Base-by-base conservation (phyloP, 2,888 invertebrate genomes). In the Apodemia zela region DNA sequence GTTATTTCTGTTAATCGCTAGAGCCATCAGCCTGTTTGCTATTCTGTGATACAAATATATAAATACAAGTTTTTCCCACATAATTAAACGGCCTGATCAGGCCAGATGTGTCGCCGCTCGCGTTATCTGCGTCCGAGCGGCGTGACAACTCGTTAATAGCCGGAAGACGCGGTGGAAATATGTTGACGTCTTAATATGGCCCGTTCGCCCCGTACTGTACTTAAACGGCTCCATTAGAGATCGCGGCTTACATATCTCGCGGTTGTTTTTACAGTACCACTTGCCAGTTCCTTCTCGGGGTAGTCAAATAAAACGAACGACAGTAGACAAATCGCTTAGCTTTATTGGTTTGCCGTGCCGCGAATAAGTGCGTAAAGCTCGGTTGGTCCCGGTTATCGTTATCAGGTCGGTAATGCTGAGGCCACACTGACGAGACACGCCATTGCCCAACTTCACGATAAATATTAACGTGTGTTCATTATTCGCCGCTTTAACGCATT, bases 161-260 rank as follows among this genome's bases (percentile, higher is more conserved):
- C 54, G 54, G 54, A 54, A 25, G 25, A 29, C 7, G 54, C 54
- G 54, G 29, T 54, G 29, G 25, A 54, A 54, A 54, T 54, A 54
- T 54, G 54, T 54, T 54, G 54, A 54, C 54, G 54, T 18, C 54
- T 54, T 54, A 54, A 54, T 54, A 54, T 54, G 54, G 54, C 54
- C 15, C 15, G 25, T 29, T 15, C 54, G 15, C 5, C 51, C 45
- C 17, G 17, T 8, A 42, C 42, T 15, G 15, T 15, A 42, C 42
- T 42, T 42, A 42, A 42, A 29, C 15, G 54, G 54, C 25, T 15
- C 25, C 54, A 54, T 54, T 54, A 25, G 29, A 54, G 54, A 54
- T 54, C n/a, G 25, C 29, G 11, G 1, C 15, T 25, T 25, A 54
- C 7, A 15, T 25, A 7, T 8, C 21, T 25, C 15, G 51, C 18